These are phyloP conservation scores for Thamnaconus septentrionalis DNA, from an alignment of 2,113 vertebrate species.

Conservation along the genomic window DNA sequence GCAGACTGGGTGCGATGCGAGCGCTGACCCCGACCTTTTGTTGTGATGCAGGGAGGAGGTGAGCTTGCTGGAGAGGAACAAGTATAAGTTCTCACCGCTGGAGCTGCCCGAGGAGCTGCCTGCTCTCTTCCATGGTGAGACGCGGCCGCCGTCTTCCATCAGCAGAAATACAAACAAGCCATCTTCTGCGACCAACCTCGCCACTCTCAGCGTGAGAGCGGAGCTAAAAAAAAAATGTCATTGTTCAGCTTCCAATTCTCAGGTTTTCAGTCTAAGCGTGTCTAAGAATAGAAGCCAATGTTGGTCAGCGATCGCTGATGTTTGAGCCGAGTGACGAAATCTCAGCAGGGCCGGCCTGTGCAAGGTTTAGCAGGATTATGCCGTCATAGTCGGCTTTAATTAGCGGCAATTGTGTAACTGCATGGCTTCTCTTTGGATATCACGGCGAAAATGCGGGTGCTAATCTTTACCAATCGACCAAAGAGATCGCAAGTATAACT, in stretches of 20 bases:
- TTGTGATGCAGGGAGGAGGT: conserved; percentile 84
- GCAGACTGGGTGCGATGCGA: conserved; percentile 24
- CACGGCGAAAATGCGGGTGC: too few relatives aligned
- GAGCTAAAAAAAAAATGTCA: conserved; percentile 5
- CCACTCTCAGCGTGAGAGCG: background rate
- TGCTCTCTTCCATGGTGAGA: conserved; percentile 85
- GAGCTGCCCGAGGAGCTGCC: conserved; percentile 81
- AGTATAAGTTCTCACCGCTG: conserved; percentile 90
- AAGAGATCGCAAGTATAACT: too few relatives aligned
- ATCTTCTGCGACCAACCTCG: too few relatives aligned
- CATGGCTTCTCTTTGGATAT: too few relatives aligned
- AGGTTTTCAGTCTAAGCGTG: conserved; percentile 13
- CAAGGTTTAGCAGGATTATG: conserved; percentile 35
- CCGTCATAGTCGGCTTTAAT: conserved; percentile 22
- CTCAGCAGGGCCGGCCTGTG: conserved; percentile 29
- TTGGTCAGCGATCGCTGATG: conserved; percentile 35
- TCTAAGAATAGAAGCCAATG: conserved; percentile 33
- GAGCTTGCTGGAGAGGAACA: conserved; percentile 89
- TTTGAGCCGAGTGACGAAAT: conserved; percentile 32
- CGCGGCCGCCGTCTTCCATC: conserved; percentile 19
- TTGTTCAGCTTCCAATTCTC: conserved; percentile 32
- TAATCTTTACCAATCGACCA: too few relatives aligned
- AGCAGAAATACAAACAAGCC: too few relatives aligned
- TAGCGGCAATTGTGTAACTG: conserved; percentile 10
- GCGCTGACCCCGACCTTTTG: conserved; percentile 42